Percentiles rank a stretch among this genome's conserved stretches.
Evolutionary conservation across 2,888 invertebrate genomes (phyloP).

Genomic region (Drosophila histrio): DNA sequence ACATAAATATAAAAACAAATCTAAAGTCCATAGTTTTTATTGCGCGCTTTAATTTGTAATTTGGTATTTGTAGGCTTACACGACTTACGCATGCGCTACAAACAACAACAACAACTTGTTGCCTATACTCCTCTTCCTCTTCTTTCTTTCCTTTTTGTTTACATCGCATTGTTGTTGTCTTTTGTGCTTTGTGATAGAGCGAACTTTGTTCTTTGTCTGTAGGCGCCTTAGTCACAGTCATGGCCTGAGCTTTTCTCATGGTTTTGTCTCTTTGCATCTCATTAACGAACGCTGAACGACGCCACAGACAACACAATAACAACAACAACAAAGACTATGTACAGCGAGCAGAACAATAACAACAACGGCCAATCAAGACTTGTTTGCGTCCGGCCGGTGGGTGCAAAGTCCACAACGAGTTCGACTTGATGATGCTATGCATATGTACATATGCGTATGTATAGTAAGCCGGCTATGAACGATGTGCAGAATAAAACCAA

Average conservation of each 20-base stretch:
- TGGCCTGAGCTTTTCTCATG: constrained; percentile 46
- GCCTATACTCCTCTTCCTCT: not conserved
- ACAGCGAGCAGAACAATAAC: constrained; percentile 16
- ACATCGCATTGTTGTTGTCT: not conserved
- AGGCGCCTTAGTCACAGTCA: constrained; percentile 47
- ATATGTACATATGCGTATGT: constrained; percentile 16
- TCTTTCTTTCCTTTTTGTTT: not conserved
- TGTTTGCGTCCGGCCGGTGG: constrained; percentile 57
- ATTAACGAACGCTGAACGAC: constrained; percentile 68
- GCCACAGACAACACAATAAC: constrained; percentile 23
- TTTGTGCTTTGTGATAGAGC: constrained; percentile 31
- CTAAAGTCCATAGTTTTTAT: constrained; percentile 70
- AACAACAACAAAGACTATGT: constrained; percentile 28
- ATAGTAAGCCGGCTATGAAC: constrained; percentile 35
- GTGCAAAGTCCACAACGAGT: constrained; percentile 77
- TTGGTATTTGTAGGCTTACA: constrained; percentile 16
- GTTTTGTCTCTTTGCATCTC: constrained; percentile 60
- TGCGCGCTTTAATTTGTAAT: constrained; percentile 49
- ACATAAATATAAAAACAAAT: constrained; percentile 64
- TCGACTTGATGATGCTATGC: constrained; percentile 40
- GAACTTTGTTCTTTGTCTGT: constrained; percentile 39
- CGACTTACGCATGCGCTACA: constrained; percentile 50
- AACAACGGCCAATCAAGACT: constrained; percentile 69
- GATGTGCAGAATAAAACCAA: constrained; percentile 11
- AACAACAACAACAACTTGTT: too few relatives aligned